A percentile compares a stretch with the other conserved stretches of the same genome.
These are phyloP conservation scores for Leucoraja ocellata DNA, from an alignment of 2,797 vertebrate genomes.

Conservation along the genomic window DNA sequence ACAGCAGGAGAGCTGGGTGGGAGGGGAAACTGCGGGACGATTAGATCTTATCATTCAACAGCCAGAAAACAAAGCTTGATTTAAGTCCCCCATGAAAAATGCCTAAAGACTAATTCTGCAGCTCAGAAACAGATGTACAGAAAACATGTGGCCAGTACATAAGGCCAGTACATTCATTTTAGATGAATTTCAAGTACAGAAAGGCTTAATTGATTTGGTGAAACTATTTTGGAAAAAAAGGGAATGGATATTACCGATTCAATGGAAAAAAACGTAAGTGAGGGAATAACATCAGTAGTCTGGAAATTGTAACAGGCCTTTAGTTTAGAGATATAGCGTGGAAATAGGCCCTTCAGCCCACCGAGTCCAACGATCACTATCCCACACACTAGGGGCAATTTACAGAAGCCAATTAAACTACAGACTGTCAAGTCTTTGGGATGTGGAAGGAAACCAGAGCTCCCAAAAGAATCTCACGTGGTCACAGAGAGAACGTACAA, in stretches of 20 bases:
- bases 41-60: slow-evolving; percentile 29
- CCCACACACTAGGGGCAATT: background rate
- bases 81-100: background rate
- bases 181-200: background rate
- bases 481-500: too few species aligned
- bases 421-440: too few species aligned
- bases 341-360: background rate
- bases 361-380: background rate
- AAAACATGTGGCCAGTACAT: slow-evolving; percentile 10
- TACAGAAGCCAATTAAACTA: too few species aligned
- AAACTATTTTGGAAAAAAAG: background rate
- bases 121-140: background rate
- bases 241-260: background rate
- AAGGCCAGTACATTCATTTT: background rate
- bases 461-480: too few species aligned
- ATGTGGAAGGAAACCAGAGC: too few species aligned
- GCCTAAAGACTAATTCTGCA: slow-evolving; percentile 17
- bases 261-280: background rate
- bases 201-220: slow-evolving; percentile 5
- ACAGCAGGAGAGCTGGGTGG: slow-evolving; percentile 10
- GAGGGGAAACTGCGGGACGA: slow-evolving; percentile 15
- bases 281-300: slow-evolving; percentile 23
- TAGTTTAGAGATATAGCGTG: too few species aligned
- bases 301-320: background rate
- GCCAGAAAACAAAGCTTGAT: slow-evolving; percentile 23